Evolutionary conservation across 2,888 invertebrate genomes (phyloP), one percentile per base, ranked within the genome.

Genomic region (Drosophila anomelani): DNA sequence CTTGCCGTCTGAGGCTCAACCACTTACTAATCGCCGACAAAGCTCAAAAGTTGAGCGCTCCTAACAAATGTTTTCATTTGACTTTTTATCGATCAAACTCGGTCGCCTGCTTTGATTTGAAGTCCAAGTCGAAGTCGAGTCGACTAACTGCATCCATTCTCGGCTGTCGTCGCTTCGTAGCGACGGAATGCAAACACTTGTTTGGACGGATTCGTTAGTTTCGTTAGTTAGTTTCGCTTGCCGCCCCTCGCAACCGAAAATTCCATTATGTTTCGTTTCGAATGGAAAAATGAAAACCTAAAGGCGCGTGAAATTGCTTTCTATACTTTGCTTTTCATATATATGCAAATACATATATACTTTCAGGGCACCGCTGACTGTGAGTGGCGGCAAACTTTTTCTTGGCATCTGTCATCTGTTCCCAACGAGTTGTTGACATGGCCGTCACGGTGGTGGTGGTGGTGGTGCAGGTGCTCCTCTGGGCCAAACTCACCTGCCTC

Each of bases 181-280:
- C 85, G 86, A 88, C 89, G 89, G 89, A 88, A 84, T 88, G 88
- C 87, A 88, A 79, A 81, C 85, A 84, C 85, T 84, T 84, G 87
- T 88, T 84, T 88, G 68, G 56, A 62, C 47, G 26, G 32, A 29
- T 34, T 13, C 26, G 32, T 38, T 69, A 36, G 55, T 38, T 58
- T 36, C 49, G 39, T 1, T 20, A 32, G 54, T 58, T 53, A 36
- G 54, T 47, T 46, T 39, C 23, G n/a, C 23, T 38, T 20, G 49
- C 69, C 72, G 67, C 58, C 47, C 57, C 67, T 66, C 43, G 60
- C 77, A 72, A 66, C 77, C 55, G 20, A 32, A 73, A 80, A 74
- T 74, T 77, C 69, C 69, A 77, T 57, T 69, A 64, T 68, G 75
- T 74, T 54, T 60, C 60, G 60, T 57, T 70, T 72, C 62, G 56